Base-by-base conservation (phyloP, 2,113 vertebrate species). In the Asarcornis scutulata region DNA sequence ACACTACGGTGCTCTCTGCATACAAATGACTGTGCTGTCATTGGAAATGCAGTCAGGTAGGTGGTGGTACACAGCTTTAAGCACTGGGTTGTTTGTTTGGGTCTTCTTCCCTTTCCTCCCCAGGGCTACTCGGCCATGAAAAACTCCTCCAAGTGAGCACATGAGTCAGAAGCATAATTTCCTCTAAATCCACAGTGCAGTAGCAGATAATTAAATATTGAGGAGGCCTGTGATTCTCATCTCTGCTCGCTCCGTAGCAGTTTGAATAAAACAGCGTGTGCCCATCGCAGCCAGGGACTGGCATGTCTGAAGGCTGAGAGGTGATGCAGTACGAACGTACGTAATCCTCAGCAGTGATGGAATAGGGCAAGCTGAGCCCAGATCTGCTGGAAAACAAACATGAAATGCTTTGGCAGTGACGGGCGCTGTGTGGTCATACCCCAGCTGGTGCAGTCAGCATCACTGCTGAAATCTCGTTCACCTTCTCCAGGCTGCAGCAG, bases 191-290 rank as follows among this genome's bases (percentile, higher is more conserved):
- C 3, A 5, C 16, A 56, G 17, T 55, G 69, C 52, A 83, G 46
- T 76, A 11, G 17, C 40, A 58, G 53, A 55, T 94, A 91, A 80
- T 92, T 87, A 29, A 95, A 82, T 96, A 80, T 81, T 93, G 71
- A 85, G 64, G 74, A 81, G 60, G 53, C 53, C 63, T 91, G 62
- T 94, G 73, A 48, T 91, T 72, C 42, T 56, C 89, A 50, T 68
- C 34, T 74, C 23, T 75, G 42, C 80, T 78, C 22, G 21, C 77
- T 86, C 18, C 90, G 66, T 76, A 72, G 80, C 32, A 32, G 31
- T 74, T 88, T 29, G 38, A 88, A 29, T 86, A 69, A 86, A 76
- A 64, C 34, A 40, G 25, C 40, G 13, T 76, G 32, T 91, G 44
- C 48, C 31, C 73, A 1, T 58, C 93, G 22, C 25, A 63, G 62